Percentiles rank a stretch among this genome's conserved stretches.
Evolutionary conservation across 2,797 vertebrate genomes (phyloP).

Genomic region (Gymnoscopelus microlampas): DNA sequence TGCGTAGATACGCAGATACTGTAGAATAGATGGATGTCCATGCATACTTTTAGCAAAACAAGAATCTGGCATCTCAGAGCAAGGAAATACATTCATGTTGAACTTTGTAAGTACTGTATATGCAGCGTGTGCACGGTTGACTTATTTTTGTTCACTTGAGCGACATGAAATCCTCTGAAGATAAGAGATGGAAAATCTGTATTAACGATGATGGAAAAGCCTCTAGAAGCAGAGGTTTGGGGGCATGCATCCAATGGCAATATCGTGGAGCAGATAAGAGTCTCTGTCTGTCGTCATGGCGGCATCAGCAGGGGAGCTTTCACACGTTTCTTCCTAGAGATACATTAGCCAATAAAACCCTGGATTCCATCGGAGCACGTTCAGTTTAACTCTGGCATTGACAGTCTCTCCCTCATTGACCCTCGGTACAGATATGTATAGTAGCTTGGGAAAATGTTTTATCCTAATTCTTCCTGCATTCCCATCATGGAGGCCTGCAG

Average conservation of each 20-base stretch:
- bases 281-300: constrained; percentile 23
- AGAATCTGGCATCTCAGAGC: neutral
- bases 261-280: constrained; percentile 3
- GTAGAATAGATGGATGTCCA: too few relatives aligned
- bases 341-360: neutral
- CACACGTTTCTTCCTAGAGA: neutral
- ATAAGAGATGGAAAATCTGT: constrained; percentile 6
- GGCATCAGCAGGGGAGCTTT: constrained; percentile 4
- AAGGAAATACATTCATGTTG: neutral
- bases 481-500: neutral
- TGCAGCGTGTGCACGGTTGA: neutral
- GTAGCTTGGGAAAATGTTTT: constrained; percentile 12
- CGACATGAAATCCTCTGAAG: constrained; percentile 6
- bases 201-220: constrained; percentile 1
- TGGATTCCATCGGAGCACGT: neutral
- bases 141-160: neutral
- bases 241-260: constrained; percentile 6
- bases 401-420: constrained; percentile 1
- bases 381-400: neutral
- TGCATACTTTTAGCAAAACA: too few relatives aligned
- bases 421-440: constrained; percentile 27
- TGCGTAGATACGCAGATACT: too few relatives aligned
- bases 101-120: neutral
- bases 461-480: neutral
- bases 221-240: neutral